Conservation (phyloP, 2,888 invertebrate species). For the Drosophila nigricruria region DNA sequence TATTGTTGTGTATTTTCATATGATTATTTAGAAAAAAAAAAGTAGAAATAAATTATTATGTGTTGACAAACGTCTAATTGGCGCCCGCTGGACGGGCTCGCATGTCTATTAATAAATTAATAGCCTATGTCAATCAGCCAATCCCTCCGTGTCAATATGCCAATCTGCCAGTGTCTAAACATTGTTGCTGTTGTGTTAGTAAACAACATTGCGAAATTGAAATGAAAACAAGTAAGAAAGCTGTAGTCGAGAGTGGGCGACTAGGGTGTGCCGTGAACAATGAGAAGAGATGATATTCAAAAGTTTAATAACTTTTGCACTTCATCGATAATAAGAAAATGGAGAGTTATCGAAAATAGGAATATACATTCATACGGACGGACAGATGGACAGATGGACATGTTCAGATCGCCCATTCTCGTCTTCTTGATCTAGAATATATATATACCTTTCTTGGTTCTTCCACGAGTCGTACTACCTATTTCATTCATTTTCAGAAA, state of each 20-base stretch:
- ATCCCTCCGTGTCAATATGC: constrained; percentile 27
- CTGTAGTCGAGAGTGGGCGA: not conserved
- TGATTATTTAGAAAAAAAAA: constrained; percentile 37
- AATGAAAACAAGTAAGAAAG: constrained; percentile 6
- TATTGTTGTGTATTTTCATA: constrained; percentile 17
- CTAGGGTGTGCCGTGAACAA: not conserved
- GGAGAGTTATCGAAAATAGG: too few relatives aligned
- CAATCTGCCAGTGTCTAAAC: constrained; percentile 28
- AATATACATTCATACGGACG: too few relatives aligned
- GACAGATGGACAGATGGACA: too few relatives aligned
- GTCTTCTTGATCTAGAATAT: too few relatives aligned
- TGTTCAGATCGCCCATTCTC: too few relatives aligned
- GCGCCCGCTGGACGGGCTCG: constrained; percentile 42
- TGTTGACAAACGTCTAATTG: constrained; percentile 71
- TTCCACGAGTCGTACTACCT: not conserved
- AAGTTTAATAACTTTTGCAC: too few relatives aligned
- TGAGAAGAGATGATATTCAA: too few relatives aligned
- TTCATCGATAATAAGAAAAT: too few relatives aligned
- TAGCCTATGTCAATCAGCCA: constrained; percentile 30
- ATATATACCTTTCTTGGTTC: too few relatives aligned
- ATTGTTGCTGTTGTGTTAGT: constrained; percentile 9
- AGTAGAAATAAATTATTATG: constrained; percentile 38
- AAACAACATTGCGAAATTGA: constrained; percentile 17
- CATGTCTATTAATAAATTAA: constrained; percentile 56
- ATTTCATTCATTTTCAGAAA: not conserved